Base-by-base conservation (phyloP, 2,797 vertebrate genomes). In the Microctenopoma lineatum region DNA sequence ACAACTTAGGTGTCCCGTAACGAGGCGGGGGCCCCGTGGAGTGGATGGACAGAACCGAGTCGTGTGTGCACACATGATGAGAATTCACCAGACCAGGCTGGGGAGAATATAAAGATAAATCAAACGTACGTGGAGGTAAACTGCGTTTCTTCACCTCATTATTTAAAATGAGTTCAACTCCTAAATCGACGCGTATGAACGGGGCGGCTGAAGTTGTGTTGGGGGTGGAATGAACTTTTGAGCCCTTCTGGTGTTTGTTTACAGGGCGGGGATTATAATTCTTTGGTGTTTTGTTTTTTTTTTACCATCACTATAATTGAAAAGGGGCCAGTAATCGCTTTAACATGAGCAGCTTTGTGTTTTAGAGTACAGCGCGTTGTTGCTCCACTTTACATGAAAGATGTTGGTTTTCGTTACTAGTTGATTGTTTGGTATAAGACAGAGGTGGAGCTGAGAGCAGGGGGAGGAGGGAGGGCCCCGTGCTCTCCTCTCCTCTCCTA, bases 341-440 rank as follows among this genome's bases (percentile, higher is more conserved):
- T 36, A 12, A 32, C 15, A 50, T 29, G 9, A 52, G 62, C 38
- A 51, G 50, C 6, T 47, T 10, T 9, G 5, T 42, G 56, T 69
- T 53, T 41, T 15, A 47, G 29, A 61, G 45, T 0, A 50, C 52
- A 45, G 8, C 39, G 42, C 52, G 47, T 58, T 59, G 59, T 63
- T 66, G 70, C 73, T 57, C 51, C 50, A 34, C 57, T 74, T 75
- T 73, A 51, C 54, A 56, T 54, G 46, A 57, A 66, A 78, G 71
- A 80, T 72, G 74, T 66, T 64, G 53, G 26, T 75, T 76, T 81
- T 78, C 65, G 55, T 78, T 78, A 88, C 87, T 80, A 86, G 85
- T 87, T 90, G 86, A 89, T 91, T 88, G 81, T 89, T 90, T 79
- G 67, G 77, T 32, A 29, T 59, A 83, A 89, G 70, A 89, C 77